Evolutionary conservation across 2,888 invertebrate species (phyloP).

Genomic region (Furcula furcula): DNA sequence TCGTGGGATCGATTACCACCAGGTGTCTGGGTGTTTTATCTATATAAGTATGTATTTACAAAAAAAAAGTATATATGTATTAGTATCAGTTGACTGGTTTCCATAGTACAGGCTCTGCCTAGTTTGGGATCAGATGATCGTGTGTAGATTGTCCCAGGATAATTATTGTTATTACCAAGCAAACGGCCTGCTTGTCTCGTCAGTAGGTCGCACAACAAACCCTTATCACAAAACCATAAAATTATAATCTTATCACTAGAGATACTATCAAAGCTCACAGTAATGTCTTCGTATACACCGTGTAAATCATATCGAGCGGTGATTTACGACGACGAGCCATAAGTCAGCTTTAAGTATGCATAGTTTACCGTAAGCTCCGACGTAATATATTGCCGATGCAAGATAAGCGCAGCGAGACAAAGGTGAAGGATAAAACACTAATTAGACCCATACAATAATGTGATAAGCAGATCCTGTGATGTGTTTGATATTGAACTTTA

Average conservation of each 20-base stretch:
- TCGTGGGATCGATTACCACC: no score
- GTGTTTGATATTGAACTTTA: not conserved
- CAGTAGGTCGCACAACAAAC: no score
- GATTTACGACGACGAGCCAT: not conserved
- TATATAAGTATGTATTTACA: no score
- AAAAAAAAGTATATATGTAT: no score
- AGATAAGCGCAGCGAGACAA: not conserved
- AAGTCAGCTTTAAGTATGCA: not conserved
- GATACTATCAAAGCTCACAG: no score
- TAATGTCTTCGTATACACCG: not conserved
- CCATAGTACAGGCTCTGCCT: no score
- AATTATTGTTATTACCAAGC: no score
- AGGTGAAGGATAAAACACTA: not conserved
- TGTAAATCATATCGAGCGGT: not conserved
- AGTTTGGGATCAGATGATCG: no score
- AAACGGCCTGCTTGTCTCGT: no score
- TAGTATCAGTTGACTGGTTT: no score
- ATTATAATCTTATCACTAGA: not conserved
- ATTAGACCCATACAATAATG: not conserved
- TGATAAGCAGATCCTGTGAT: not conserved
- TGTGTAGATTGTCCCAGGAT: no score
- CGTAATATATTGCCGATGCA: constrained; percentile 1
- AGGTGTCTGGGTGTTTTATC: no score
- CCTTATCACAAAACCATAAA: not conserved
- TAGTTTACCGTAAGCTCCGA: not conserved